Conservation (phyloP, 2,888 invertebrate species). For the Oscheius sp. region DNA sequence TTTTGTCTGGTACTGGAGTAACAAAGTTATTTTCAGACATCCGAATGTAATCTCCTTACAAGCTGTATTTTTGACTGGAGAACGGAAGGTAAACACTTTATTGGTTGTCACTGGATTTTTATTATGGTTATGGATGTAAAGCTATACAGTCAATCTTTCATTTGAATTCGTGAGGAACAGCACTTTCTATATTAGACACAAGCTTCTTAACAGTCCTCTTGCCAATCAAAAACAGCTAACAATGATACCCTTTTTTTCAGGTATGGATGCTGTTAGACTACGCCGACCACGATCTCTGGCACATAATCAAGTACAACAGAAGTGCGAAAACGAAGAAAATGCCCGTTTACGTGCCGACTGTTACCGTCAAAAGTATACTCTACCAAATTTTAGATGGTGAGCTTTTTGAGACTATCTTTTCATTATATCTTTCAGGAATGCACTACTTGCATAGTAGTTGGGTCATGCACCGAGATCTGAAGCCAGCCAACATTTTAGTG, state of each 20-base stretch:
- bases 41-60: slow-evolving; percentile 96
- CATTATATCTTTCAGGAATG: slow-evolving; percentile 77
- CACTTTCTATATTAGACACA: no score
- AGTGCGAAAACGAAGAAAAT: slow-evolving; percentile 83
- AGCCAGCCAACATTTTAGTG: slow-evolving; percentile 93
- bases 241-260: slow-evolving; percentile 15
- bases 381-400: slow-evolving; percentile 95
- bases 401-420: background rate
- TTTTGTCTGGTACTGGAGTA: no score
- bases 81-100: slow-evolving; percentile 78
- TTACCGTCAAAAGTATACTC: slow-evolving; percentile 93
- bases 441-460: slow-evolving; percentile 98
- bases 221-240: slow-evolving; percentile 74
- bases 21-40: slow-evolving; percentile 75
- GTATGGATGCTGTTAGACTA: slow-evolving; percentile 77
- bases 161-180: no score
- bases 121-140: no score
- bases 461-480: slow-evolving; percentile 91
- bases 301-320: slow-evolving; percentile 97
- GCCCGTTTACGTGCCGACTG: slow-evolving; percentile 79
- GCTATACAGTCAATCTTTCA: no score
- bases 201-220: no score
- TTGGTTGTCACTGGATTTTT: slow-evolving; percentile 78
- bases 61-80: slow-evolving; percentile 84
- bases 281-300: slow-evolving; percentile 99